Base-by-base conservation (phyloP, 2,113 vertebrate species). In the Phaetusa simplex region DNA sequence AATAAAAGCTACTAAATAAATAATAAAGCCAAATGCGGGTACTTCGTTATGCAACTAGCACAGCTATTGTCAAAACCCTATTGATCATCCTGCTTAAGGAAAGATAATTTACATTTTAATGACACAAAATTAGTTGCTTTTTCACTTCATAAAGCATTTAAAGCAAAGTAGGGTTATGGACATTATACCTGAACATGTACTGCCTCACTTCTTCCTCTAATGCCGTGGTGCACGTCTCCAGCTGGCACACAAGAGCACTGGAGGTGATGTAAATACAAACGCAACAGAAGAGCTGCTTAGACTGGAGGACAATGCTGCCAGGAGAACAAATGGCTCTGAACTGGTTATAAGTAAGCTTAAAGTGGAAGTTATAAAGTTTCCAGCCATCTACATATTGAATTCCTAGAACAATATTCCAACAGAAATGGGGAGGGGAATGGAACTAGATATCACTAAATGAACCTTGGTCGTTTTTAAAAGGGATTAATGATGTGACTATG, bases 31-130 rank as follows among this genome's bases (percentile, higher is more conserved):
- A 85, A 84, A 71, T 58, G n/a, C 1, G 6, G 38, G 22, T 62
- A 76, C 42, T 85, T 95, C 80, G 73, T 91, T 85, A 87, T 90
- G 74, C 83, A 93, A 42, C 73, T 72, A 90, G 58, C 70, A 66
- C 24, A 80, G 78, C 78, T 83, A 62, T 77, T 93, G 90, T 90
- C 50, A 97, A 93, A 95, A 90, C 49, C 15, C 5, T n/a, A 74
- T 78, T 83, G 92, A 94, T 88, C 24, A 61, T 88, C 34, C 45
- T 78, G 82, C 45, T 93, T 81, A 82, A 52, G 40, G 72, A 90
- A 91, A 90, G 76, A 90, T 80, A 55, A 88, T 92, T 94, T 91
- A 70, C 52, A 70, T 93, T 95, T 95, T 86, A 95, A 82, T 83
- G 49, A 53, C 65, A 91, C 38, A 78, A 84, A 86, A 91, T 80